A percentile compares a stretch with the other conserved stretches of the same genome.
These are phyloP conservation scores for Apogon hyalosoma DNA, from an alignment of 2,797 vertebrate genomes.

Conservation along the genomic window DNA sequence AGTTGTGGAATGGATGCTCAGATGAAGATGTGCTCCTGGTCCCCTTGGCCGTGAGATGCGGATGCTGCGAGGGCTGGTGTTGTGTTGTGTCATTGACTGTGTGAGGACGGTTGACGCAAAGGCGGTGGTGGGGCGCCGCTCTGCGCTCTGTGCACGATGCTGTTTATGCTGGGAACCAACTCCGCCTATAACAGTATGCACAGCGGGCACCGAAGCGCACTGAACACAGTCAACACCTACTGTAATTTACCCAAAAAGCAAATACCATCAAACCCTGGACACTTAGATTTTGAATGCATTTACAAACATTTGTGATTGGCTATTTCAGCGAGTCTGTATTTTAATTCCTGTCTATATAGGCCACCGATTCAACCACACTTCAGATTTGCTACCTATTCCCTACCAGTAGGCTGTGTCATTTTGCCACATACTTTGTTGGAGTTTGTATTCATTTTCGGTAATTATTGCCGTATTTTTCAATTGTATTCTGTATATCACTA, in stretches of 20 bases:
- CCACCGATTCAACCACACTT: too few species aligned
- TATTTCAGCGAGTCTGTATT: too few species aligned
- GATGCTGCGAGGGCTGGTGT: constrained; percentile 76
- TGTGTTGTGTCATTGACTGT: constrained; percentile 64
- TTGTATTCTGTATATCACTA: too few species aligned
- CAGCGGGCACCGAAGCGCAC: constrained; percentile 8
- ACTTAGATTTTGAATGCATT: too few species aligned
- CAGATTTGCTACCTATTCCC: not conserved
- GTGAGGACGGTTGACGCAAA: constrained; percentile 67
- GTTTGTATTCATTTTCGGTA: not conserved
- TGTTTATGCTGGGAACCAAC: constrained; percentile 57
- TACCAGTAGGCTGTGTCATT: not conserved
- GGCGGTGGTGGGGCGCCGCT: constrained; percentile 81
- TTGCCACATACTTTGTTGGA: not conserved
- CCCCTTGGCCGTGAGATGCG: constrained; percentile 75
- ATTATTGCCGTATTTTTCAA: too few species aligned
- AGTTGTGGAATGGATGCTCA: constrained; percentile 80
- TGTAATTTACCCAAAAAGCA: constrained; percentile 1
- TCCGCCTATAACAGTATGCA: constrained; percentile 51
- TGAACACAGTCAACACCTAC: constrained; percentile 46
- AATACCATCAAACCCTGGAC: not conserved
- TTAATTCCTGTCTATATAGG: too few species aligned
- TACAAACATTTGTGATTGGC: too few species aligned
- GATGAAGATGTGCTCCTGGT: constrained; percentile 82
- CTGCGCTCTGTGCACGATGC: constrained; percentile 67